Evolutionary conservation across 2,797 vertebrate species (phyloP).

Genomic region (Rhinogobio ventralis): DNA sequence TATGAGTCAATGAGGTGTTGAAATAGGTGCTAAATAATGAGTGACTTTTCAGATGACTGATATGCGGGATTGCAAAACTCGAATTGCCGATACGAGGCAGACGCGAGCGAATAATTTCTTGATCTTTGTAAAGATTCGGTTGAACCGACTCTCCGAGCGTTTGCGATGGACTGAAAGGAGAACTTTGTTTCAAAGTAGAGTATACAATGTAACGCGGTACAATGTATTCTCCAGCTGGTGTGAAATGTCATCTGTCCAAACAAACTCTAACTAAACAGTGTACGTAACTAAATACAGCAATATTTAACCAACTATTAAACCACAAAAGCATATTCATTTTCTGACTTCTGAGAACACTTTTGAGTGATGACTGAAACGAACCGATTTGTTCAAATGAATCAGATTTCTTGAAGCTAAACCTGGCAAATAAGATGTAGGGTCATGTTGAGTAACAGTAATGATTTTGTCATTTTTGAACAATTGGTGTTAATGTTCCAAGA

Average conservation of each 20-base stretch:
- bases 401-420: slow-evolving; percentile 16
- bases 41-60: background rate
- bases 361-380: background rate
- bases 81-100: background rate
- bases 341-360: background rate
- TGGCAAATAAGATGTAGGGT: background rate
- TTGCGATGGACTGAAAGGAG: background rate
- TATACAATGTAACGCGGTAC: background rate
- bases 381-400: background rate
- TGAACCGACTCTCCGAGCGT: slow-evolving; percentile 22
- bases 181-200: background rate
- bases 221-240: background rate
- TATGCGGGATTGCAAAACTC: slow-evolving; percentile 18
- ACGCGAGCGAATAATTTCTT: background rate
- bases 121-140: slow-evolving; percentile 7
- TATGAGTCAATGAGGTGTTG: slow-evolving; percentile 11
- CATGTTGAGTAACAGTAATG: background rate
- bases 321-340: background rate
- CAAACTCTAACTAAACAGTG: background rate
- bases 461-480: background rate
- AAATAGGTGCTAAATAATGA: slow-evolving; percentile 6
- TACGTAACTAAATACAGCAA: background rate
- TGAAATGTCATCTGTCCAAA: background rate
- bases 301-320: background rate
- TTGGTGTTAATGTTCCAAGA: background rate